Conservation (phyloP, 53 echinoderm and acorn worm genomes). For the Patiria pectinifera region DNA sequence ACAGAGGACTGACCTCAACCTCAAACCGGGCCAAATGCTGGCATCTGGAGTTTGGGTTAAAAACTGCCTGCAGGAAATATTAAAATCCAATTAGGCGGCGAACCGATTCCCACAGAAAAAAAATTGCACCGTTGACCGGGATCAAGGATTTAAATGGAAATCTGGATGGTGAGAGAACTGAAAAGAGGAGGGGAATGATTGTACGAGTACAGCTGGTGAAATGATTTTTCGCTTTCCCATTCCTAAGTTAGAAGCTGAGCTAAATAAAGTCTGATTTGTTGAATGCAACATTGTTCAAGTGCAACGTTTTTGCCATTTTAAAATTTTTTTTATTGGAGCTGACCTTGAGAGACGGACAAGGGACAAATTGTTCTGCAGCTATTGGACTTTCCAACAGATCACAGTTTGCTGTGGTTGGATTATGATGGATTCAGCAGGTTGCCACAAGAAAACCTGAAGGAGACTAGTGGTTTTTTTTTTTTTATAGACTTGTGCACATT, state of each 20-base stretch:
- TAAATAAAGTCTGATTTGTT: too few species aligned
- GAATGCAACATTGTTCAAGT: too few species aligned
- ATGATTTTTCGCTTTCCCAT: not conserved
- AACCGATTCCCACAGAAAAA: not conserved
- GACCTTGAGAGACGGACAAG: too few species aligned
- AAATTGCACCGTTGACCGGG: not conserved
- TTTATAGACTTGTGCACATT: not conserved
- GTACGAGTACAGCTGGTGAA: not conserved
- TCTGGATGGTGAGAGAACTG: not conserved
- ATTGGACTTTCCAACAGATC: too few species aligned
- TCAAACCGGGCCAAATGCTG: not conserved
- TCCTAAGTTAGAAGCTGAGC: too few species aligned
- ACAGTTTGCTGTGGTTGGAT: too few species aligned
- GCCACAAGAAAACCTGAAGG: not conserved
- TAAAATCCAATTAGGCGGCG: not conserved
- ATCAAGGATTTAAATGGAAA: not conserved
- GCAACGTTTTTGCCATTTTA: too few species aligned
- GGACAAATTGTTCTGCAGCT: too few species aligned
- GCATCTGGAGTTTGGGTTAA: slow-evolving; percentile 43
- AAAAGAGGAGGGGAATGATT: not conserved
- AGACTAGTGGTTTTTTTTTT: not conserved
- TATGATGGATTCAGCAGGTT: not conserved
- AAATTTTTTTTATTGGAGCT: too few species aligned
- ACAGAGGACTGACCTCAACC: slow-evolving; percentile 12
- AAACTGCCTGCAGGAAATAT: not conserved